Conservation (phyloP, 2,113 vertebrate genomes). For the Aspiorhynchus laticeps region DNA sequence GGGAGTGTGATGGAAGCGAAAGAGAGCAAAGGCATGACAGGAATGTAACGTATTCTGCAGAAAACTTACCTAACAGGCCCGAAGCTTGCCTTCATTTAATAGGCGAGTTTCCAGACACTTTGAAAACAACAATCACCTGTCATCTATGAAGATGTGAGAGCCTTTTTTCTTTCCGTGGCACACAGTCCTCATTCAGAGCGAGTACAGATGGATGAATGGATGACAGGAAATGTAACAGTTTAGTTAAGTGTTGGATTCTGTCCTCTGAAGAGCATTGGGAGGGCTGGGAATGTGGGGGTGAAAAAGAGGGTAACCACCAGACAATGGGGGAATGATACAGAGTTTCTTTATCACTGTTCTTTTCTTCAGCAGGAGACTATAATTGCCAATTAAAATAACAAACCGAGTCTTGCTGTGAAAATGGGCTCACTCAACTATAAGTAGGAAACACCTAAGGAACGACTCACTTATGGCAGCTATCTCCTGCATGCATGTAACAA, state of each 20-base stretch:
- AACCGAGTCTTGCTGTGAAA: slow-evolving; percentile 29
- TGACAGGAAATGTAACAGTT: slow-evolving; percentile 51
- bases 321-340: neutral
- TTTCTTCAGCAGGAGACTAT: slow-evolving; percentile 31
- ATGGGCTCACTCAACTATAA: slow-evolving; percentile 22
- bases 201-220: slow-evolving; percentile 1
- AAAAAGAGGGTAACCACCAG: slow-evolving; percentile 21
- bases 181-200: slow-evolving; percentile 16
- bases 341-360: slow-evolving; percentile 27
- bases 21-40: slow-evolving; percentile 33
- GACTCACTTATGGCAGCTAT: slow-evolving; percentile 13
- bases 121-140: slow-evolving; percentile 15
- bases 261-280: slow-evolving; percentile 12
- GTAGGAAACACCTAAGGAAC: neutral
- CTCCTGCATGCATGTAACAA: neutral
- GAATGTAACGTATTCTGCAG: slow-evolving; percentile 42
- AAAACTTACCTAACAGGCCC: slow-evolving; percentile 46
- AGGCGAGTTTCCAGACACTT: slow-evolving; percentile 47
- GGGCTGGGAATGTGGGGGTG: slow-evolving; percentile 28
- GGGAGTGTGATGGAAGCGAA: slow-evolving; percentile 35
- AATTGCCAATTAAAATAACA: slow-evolving; percentile 55
- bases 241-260: slow-evolving; percentile 44
- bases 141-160: slow-evolving; percentile 37
- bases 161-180: slow-evolving; percentile 19
- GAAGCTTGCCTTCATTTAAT: slow-evolving; percentile 51